Evolutionary conservation across 2,113 vertebrate genomes (phyloP), one percentile per base, ranked within the genome.

Genomic region (Seriola rivoliana): DNA sequence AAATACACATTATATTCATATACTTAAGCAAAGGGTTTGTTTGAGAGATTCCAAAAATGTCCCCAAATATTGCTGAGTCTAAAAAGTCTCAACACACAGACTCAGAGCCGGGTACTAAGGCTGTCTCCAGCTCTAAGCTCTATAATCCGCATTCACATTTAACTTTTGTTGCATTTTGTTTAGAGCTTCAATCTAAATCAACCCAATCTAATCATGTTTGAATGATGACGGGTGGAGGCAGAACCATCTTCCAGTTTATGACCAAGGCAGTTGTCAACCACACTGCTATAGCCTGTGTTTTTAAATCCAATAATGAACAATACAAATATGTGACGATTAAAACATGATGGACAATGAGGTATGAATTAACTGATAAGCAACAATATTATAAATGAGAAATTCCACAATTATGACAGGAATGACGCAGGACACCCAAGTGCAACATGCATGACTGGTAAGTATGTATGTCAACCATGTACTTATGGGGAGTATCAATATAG

Each of bases 241-340:
- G 40, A 59, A 66, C 78, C 8, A 14, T 59, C 40, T 50, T 23
- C 52, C 38, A 66, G 23, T 46, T 23, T 46, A 70, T 59, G 71
- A 67, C 71, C 16, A 64, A 65, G 36, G 40, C 25, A 73, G 55
- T 19, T 57, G 58, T 54, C 14, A 23, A 50, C 16, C 34, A 32
- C 12, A 34, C 64, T 12, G n/a, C 34, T 75, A n/a, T 25, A 19
- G n/a, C 5, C 64, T 46, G 74, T 74, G 63, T 63, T 81, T 6
- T 66, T 8, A 17, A 50, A 68, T 38, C 36, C 67, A 60, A 70
- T 54, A 34, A 78, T 68, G 63, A 59, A 80, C 40, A 59, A 38
- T 54, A 52, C 64, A 81, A 81, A 71, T 52, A 48, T 34, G 72
- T 71, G 64, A 60, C 32, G 73, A 63, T 83, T 84, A 80, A 70